Conservation (phyloP, 2,113 vertebrate genomes). For the Natator depressus region DNA sequence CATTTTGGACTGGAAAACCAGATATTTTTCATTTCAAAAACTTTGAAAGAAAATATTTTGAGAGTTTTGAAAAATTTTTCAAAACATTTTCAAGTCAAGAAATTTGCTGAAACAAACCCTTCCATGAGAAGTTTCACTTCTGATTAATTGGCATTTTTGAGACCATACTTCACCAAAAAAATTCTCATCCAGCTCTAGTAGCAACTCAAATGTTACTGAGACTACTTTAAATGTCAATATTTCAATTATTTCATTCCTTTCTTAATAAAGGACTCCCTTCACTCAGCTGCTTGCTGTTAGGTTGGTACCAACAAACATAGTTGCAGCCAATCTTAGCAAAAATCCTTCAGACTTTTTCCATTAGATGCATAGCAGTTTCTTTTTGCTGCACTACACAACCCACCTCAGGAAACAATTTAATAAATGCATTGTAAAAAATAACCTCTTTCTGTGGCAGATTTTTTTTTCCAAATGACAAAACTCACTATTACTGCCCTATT, state of each 20-base stretch:
- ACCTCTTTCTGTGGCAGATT: background rate
- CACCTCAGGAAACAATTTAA: accelerated
- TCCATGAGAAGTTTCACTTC: background rate
- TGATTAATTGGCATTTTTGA: background rate
- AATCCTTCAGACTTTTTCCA: background rate
- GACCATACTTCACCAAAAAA: background rate
- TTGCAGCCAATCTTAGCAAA: background rate
- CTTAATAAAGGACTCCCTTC: background rate
- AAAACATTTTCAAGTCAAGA: background rate
- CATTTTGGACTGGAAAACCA: too few relatives aligned
- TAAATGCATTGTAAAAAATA: background rate
- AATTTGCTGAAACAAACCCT: background rate
- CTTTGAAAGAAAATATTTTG: background rate
- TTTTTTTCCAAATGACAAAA: background rate
- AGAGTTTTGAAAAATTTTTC: too few relatives aligned
- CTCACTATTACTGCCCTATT: background rate
- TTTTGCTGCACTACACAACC: background rate
- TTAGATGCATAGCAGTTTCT: background rate
- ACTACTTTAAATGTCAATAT: background rate
- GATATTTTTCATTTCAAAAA: too few relatives aligned
- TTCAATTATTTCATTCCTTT: background rate
- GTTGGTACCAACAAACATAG: background rate
- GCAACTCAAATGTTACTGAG: background rate
- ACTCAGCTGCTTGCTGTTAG: background rate
- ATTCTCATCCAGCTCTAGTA: background rate